These are phyloP conservation scores for Trichechus manatus DNA, from an alignment of 2,113 vertebrate species.

Conservation along the genomic window DNA sequence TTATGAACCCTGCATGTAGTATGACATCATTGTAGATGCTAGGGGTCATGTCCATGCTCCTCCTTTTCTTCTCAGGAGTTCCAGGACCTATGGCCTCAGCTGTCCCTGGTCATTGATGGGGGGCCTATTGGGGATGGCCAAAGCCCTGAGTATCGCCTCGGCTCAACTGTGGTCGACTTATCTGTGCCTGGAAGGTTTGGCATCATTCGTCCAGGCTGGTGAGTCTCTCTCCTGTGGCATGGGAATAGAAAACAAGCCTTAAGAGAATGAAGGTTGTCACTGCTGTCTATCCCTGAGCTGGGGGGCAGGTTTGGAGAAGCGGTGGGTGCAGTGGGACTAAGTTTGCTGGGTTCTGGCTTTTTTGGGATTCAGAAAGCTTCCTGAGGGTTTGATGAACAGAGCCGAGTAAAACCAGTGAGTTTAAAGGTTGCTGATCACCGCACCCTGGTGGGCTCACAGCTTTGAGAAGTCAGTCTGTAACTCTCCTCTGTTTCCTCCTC, in stretches of 20 bases:
- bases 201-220: slow-evolving; percentile 96
- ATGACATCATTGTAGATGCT: not conserved
- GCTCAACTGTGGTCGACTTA: slow-evolving; percentile 96
- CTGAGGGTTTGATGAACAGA: not conserved
- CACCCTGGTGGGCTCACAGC: not conserved
- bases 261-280: not conserved
- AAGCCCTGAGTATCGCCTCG: slow-evolving; percentile 92
- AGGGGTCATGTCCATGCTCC: not conserved
- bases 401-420: not conserved
- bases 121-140: slow-evolving; percentile 91
- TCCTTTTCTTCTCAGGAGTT: slow-evolving; percentile 91
- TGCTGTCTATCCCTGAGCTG: not conserved
- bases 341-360: not conserved
- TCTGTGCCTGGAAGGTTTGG: slow-evolving; percentile 92
- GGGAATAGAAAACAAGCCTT: not conserved
- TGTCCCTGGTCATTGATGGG: slow-evolving; percentile 94
- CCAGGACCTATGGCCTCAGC: slow-evolving; percentile 94
- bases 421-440: not conserved
- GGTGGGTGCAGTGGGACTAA: not conserved
- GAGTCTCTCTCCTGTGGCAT: slow-evolving; percentile 78
- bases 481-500: slow-evolving; percentile 68
- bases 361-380: not conserved
- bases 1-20: not conserved
- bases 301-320: not conserved
- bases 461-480: slow-evolving; percentile 22